Conservation (phyloP, 1,140 invertebrate species). For the Pachypeltis micranthus region DNA sequence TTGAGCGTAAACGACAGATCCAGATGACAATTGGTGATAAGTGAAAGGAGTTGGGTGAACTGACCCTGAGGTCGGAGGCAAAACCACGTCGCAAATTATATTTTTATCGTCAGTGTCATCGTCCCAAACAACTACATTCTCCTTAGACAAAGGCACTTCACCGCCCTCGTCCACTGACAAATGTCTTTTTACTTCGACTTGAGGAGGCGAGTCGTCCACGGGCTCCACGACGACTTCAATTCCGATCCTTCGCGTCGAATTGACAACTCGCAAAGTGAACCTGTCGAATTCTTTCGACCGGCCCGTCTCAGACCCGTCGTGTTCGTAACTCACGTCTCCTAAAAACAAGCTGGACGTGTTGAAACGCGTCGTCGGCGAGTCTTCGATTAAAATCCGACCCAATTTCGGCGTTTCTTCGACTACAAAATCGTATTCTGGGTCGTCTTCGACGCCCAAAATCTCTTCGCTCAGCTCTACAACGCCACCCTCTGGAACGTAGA, state of each 20-base stretch:
- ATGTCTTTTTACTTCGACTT: background rate
- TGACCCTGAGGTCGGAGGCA: background rate
- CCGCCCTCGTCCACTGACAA: slow-evolving; percentile 10
- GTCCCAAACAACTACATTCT: background rate
- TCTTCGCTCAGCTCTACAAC: slow-evolving; percentile 2
- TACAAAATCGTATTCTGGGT: background rate
- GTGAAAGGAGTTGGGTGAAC: background rate
- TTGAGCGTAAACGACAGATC: slow-evolving; percentile 9
- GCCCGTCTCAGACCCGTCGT: background rate
- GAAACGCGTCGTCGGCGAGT: background rate
- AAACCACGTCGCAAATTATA: slow-evolving; percentile 6
- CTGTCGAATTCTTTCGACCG: background rate
- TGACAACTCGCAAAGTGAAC: background rate
- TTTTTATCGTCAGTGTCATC: slow-evolving; percentile 11
- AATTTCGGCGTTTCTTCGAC: background rate
- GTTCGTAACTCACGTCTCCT: slow-evolving; percentile 10
- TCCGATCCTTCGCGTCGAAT: background rate
- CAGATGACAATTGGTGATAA: background rate
- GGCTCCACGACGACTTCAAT: slow-evolving; percentile 12
- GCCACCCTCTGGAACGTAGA: slow-evolving; percentile 5
- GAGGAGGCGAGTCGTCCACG: slow-evolving; percentile 11
- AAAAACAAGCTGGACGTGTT: background rate
- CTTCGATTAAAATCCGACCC: background rate
- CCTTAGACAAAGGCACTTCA: background rate
- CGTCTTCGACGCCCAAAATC: background rate